These are phyloP conservation scores for Lateolabrax maculatus DNA, from an alignment of 2,797 vertebrate genomes.

Conservation along the genomic window DNA sequence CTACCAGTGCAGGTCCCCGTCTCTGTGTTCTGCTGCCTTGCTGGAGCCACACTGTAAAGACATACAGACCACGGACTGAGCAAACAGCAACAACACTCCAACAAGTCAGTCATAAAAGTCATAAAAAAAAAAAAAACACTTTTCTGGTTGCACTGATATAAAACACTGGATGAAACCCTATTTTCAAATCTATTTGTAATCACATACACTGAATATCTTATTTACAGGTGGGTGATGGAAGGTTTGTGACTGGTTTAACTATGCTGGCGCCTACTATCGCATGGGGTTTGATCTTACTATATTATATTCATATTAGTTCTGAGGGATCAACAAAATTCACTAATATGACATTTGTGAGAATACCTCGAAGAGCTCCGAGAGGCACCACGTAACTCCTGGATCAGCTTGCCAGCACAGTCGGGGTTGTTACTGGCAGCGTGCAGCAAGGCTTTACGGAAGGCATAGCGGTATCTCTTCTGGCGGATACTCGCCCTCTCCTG, in stretches of 20 bases:
- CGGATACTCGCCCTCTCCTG: slow-evolving; percentile 95
- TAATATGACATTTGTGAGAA: neutral
- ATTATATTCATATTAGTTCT: neutral
- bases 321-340: neutral
- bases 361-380: slow-evolving; percentile 87
- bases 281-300: neutral
- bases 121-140: too few relatives aligned
- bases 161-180: neutral
- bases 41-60: slow-evolving; percentile 84
- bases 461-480: slow-evolving; percentile 94
- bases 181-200: neutral
- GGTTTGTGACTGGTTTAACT: neutral
- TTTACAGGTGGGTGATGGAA: neutral
- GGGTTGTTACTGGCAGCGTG: slow-evolving; percentile 95
- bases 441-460: slow-evolving; percentile 95
- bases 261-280: neutral
- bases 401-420: slow-evolving; percentile 90
- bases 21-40: slow-evolving; percentile 83
- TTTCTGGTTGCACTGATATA: neutral
- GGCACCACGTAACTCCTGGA: slow-evolving; percentile 90
- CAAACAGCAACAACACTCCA: slow-evolving; percentile 6
- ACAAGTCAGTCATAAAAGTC: neutral
- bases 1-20: slow-evolving; percentile 90
- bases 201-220: neutral
- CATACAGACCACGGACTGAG: slow-evolving; percentile 48